Base-by-base conservation (phyloP, 2,888 invertebrate genomes). In the Ennomos quercinarius region DNA sequence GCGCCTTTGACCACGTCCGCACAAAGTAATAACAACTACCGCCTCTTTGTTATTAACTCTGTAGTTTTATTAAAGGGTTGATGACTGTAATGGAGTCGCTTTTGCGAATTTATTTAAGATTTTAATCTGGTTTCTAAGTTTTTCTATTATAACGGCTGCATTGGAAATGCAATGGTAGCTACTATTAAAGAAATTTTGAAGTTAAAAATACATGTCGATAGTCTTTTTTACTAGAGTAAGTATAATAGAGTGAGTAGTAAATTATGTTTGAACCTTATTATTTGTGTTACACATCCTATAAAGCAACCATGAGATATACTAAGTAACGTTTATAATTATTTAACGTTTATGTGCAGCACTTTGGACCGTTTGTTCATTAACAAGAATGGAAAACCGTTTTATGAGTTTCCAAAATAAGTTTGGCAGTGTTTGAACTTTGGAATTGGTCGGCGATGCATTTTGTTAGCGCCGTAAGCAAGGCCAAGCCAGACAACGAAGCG, bases 351-450 rank as follows among this genome's bases (percentile, higher is more conserved):
- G 43, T 13, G n/a, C 47, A 12, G 13, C 43, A 48, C 43, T 50
- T 27, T 27, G 34, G 12, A 13, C 10, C 11, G 39, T 42, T 63
- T 49, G 59, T 82, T 83, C 71, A 80, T 84, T 85, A 84, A 74
- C 78, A 71, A 64, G 70, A 71, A 70, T 73, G 83, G 75, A 83
- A 83, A 84, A 86, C 81, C 89, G 90, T 91, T 91, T 87, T 89
- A 89, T 84, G 87, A 90, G 89, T 87, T 87, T 77, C 81, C 80
- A 77, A 89, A 89, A 89, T 87, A 87, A 89, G 89, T 90, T 91
- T 80, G 75, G 67, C 67, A 79, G 84, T 81, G 87, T 84, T 90
- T 85, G 86, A 90, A 91, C 82, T 91, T 89, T 67, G 80, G 76
- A 77, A 88, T 88, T 86, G 89, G 89, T 89, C 80, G 83, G 83